A percentile compares a stretch with the other conserved stretches of the same genome.
Evolutionary conservation across 1,140 invertebrate genomes (phyloP).

Genomic region (Leptopilina boulardi): DNA sequence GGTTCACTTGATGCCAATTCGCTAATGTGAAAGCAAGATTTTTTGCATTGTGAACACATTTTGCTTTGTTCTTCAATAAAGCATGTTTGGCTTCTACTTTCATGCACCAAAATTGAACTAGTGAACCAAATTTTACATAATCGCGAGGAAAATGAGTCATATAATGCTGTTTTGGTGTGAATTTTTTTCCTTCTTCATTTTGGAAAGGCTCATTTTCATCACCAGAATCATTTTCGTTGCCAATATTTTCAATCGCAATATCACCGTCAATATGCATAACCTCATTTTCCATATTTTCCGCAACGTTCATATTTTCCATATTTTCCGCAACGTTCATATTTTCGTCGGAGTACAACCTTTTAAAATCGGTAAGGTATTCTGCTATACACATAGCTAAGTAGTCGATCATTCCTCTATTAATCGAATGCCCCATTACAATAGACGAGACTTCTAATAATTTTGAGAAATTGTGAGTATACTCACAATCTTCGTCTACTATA

Average conservation of each 20-base stretch:
- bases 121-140: conserved; percentile 28
- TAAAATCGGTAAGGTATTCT: background rate
- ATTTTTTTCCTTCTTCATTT: conserved; percentile 8
- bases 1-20: conserved; percentile 12
- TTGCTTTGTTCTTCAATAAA: conserved; percentile 14
- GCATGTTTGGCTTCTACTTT: conserved; percentile 35
- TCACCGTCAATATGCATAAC: too few species aligned
- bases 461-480: background rate
- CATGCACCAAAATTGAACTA: conserved; percentile 38
- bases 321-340: too few species aligned
- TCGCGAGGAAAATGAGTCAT: conserved; percentile 40
- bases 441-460: background rate
- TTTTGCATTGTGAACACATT: background rate
- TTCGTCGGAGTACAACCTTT: conserved; percentile 11
- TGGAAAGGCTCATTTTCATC: background rate
- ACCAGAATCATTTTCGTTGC: background rate
- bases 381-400: background rate
- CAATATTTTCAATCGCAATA: conserved; percentile 2
- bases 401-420: background rate
- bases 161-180: conserved; percentile 42
- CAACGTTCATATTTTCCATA: too few species aligned
- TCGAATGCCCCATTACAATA: background rate
- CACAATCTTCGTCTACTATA: background rate
- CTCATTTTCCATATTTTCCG: too few species aligned
- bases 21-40: conserved; percentile 14